phyloP scores from a whole-genome alignment of 2,113 vertebrate genomes.

The Leucosticte australis region DNA sequence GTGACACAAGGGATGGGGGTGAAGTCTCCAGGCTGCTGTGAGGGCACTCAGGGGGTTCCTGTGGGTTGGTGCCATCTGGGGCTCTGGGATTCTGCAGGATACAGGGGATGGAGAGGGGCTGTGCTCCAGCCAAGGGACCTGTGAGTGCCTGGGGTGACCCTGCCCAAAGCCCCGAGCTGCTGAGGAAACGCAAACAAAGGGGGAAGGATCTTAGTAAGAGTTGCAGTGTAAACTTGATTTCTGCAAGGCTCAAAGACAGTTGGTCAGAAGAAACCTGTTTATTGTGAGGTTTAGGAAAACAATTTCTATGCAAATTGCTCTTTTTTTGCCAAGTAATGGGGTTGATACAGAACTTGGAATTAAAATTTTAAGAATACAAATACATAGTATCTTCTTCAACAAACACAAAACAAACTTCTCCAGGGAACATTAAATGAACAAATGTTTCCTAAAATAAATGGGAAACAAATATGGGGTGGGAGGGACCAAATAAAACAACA shows the following conservation, averaged over 20 bases:
- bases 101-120: not conserved
- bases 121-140: not conserved
- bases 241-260: not conserved
- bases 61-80: not conserved
- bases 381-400: not conserved
- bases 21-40: not conserved
- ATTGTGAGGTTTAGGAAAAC: slow-evolving; percentile 52
- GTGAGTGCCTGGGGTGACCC: not conserved
- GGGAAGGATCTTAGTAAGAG: not conserved
- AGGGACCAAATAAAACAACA: not conserved
- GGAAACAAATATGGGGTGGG: not conserved
- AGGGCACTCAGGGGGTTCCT: not conserved
- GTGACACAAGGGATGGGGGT: not conserved
- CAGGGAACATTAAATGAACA: not conserved
- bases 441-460: slow-evolving; percentile 20
- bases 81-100: not conserved
- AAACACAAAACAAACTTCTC: not conserved
- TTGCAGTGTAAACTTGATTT: not conserved
- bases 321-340: not conserved
- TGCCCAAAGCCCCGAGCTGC: not conserved
- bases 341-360: not conserved
- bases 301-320: not conserved
- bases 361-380: slow-evolving; percentile 16
- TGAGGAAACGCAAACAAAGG: not conserved
- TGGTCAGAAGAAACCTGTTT: slow-evolving; percentile 41